Evolutionary conservation across 2,113 vertebrate species (phyloP).

Genomic region (Phocoena sinus): DNA sequence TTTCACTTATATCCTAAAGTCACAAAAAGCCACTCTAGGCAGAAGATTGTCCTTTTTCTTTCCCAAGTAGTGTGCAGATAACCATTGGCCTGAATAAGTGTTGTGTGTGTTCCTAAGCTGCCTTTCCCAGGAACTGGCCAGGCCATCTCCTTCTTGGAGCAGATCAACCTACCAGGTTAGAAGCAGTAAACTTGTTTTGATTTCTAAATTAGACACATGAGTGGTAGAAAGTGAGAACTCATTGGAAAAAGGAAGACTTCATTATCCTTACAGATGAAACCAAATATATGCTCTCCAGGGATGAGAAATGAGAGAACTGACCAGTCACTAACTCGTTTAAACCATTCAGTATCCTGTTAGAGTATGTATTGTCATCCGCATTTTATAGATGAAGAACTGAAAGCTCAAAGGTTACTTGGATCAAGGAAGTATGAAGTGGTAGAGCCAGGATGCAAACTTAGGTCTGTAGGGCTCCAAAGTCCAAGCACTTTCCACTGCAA

Average conservation of each 20-base stretch:
- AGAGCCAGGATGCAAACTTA: background rate
- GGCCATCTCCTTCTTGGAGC: background rate
- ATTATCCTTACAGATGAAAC: background rate
- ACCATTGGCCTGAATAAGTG: background rate
- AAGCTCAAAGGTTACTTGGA: background rate
- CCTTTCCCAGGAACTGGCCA: background rate
- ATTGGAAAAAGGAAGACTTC: background rate
- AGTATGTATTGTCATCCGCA: background rate
- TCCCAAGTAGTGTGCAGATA: background rate
- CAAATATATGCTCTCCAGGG: background rate
- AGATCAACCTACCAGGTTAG: background rate
- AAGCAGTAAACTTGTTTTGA: slow-evolving; percentile 13
- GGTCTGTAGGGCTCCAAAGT: background rate
- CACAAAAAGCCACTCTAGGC: background rate
- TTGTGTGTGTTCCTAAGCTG: background rate
- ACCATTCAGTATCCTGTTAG: background rate
- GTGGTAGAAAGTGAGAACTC: background rate
- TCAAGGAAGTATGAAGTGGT: background rate
- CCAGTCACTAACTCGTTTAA: background rate
- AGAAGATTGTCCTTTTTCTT: background rate
- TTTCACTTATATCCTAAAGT: background rate
- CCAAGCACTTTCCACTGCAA: background rate
- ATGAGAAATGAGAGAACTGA: background rate
- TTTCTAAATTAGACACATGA: background rate
- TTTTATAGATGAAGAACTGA: background rate